A percentile compares a stretch with the other conserved stretches of the same genome.
Conservation (phyloP, 2,113 vertebrate species). For the Pangasianodon hypophthalmus region DNA sequence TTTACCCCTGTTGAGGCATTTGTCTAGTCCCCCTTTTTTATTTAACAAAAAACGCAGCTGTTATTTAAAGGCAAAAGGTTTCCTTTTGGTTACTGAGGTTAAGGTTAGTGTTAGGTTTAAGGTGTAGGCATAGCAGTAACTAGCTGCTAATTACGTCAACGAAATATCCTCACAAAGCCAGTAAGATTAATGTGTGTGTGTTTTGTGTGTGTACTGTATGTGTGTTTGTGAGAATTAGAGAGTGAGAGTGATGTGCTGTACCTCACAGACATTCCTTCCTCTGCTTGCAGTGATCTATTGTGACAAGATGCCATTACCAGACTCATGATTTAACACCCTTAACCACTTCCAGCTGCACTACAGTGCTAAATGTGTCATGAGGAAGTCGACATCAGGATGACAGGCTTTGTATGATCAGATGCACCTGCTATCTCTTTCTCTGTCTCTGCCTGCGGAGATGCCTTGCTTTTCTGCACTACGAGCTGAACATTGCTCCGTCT, state of each 20-base stretch:
- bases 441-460: background rate
- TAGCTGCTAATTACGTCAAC: background rate
- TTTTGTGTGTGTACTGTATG: background rate
- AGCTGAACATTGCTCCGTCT: background rate
- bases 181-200: background rate
- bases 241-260: conserved; percentile 34
- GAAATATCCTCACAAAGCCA: background rate
- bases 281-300: conserved; percentile 59
- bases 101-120: background rate
- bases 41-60: background rate
- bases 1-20: background rate
- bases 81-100: background rate
- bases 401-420: conserved; percentile 50
- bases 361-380: conserved; percentile 57
- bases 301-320: conserved; percentile 47
- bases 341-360: conserved; percentile 63
- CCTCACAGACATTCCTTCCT: conserved; percentile 53
- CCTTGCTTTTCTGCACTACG: background rate
- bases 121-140: background rate
- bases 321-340: conserved; percentile 61
- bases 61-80: background rate
- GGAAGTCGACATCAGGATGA: conserved; percentile 44
- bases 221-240: background rate
- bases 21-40: too few relatives aligned
- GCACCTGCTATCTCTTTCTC: conserved; percentile 54